Evolutionary conservation across 1,140 invertebrate genomes (phyloP), one percentile per base, ranked within the genome.

Genomic region (Paraescarpia echinospica): DNA sequence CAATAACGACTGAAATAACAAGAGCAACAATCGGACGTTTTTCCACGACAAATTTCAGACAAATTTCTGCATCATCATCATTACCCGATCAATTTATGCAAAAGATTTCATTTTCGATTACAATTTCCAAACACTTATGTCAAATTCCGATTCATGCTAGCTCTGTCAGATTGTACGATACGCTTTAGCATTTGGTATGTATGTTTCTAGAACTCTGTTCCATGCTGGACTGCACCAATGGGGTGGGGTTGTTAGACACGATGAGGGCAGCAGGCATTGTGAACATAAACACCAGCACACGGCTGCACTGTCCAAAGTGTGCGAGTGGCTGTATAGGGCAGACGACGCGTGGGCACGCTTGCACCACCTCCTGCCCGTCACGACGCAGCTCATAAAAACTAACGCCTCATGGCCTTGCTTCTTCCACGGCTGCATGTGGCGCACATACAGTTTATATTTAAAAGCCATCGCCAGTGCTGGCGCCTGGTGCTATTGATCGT

Each of bases 1-100:
- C 91, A 96, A 93, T 48, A 96, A 94, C 6, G 96, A 96, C 96
- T 96, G 95, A 94, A 96, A 95, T 91, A 92, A 88, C 92, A 35
- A 89, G 89, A 41, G 90, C 89, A 90, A 77, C 59, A 77, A 77
- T 77, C 59, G 59, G 27, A 77, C 27, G 22, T 31, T 77, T 77
- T 77, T 77, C 59, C 59, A 77, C 59, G 4, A 12, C 22, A 12
- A 77, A 77, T 2, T 77, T 77, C 59, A 77, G 59, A 77, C 8
- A 77, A 77, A 77, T 77, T 77, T 77, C 59, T 77, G 59, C 59
- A 77, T 77, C 59, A 77, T 77, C 59, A 77, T 77, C 59, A 41
- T 41, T 41, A 77, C 59, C 2, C 59, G 27, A 77, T 77, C 59
- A 77, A 31, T 77, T 77, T 31, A 18, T 77, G 59, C 59, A 18